Evolutionary conservation across 2,888 invertebrate genomes (phyloP).

Genomic region (Chelonus formosanus): DNA sequence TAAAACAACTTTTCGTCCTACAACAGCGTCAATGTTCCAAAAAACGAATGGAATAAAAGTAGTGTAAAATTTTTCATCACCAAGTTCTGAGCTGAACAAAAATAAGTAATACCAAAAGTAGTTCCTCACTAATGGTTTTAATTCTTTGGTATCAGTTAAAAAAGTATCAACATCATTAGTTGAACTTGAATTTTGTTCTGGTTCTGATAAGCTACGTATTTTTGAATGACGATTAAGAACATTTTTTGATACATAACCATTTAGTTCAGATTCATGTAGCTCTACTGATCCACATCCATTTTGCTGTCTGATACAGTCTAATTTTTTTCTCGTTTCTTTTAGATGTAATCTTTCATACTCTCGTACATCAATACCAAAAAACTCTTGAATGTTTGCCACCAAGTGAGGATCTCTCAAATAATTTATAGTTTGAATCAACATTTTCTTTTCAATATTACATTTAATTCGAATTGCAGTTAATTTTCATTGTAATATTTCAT

Average conservation of each 20-base stretch:
- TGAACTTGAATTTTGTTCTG: no score
- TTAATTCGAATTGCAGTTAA: no score
- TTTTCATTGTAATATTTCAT: no score
- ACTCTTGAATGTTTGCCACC: constrained; percentile 81
- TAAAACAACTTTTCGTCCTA: constrained; percentile 82
- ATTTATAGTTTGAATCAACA: constrained; percentile 65
- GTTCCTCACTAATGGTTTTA: constrained; percentile 71
- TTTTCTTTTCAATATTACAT: constrained; percentile 25
- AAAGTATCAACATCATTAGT: constrained; percentile 63
- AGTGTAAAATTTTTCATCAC: constrained; percentile 91
- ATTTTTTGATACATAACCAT: constrained; percentile 17
- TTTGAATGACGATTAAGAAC: no score
- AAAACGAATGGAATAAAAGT: constrained; percentile 94
- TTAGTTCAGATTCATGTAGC: constrained; percentile 48
- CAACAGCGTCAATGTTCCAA: constrained; percentile 91
- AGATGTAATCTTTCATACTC: constrained; percentile 13
- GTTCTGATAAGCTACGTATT: no score
- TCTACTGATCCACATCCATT: constrained; percentile 35
- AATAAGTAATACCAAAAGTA: constrained; percentile 88
- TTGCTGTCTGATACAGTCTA: constrained; percentile 34
- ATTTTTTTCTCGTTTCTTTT: neutral
- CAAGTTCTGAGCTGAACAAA: constrained; percentile 83
- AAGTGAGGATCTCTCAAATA: constrained; percentile 79
- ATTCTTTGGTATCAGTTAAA: constrained; percentile 56
- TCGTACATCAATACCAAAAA: constrained; percentile 76